Base-by-base conservation (phyloP, 92 coral and sea anemone genomes). In the Paramuricea clavata region DNA sequence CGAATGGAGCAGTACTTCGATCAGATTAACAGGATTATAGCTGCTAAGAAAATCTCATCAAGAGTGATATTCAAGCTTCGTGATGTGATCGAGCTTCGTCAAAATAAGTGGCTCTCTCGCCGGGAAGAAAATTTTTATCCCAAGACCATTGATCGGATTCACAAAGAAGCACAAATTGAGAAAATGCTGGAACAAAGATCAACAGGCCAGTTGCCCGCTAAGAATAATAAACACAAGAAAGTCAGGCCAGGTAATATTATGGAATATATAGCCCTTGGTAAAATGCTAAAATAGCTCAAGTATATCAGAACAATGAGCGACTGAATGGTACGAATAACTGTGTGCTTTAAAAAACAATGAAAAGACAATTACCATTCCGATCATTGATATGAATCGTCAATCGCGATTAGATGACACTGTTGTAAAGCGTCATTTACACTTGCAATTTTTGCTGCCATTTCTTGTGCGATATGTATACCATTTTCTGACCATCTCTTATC, bases 111-210 rank as follows among this genome's bases (percentile, higher is more conserved):
- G 99, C 97, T 96, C 21, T 95, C 95, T 16, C 92, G 98, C 28
- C 87, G 99, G 31, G 84, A 59, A 39, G 98, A 96, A 60, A 94
- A 94, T 25, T 91, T 93, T 74, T 92, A 91, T 61, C 99, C 98
- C 25, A 96, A 94, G 75, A 94, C 98, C 16, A 94, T 96, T 78
- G 99, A 96, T 56, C 98, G 94, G 81, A 94, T 94, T 64, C 96
- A 96, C 89, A 94, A 91, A 44, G 98, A 96, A 60, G 98, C 95
- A 17, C 71, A 79, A 5, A 4, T 16, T 73, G 73, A 79, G 31
- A 56, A 60, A 28, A 42, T 60, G 9, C 70, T 52, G 36, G 84
- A 79, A 27, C 71, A 61, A 35, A 79, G 56, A 41, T 31, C 17
- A 12, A 57, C 41, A 65, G 19, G 31, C 3, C 28, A 19, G n/a